A percentile compares a stretch with the other conserved stretches of the same genome.
Evolutionary conservation across 1,140 invertebrate species (phyloP).

Genomic region (Drosophila burlai): DNA sequence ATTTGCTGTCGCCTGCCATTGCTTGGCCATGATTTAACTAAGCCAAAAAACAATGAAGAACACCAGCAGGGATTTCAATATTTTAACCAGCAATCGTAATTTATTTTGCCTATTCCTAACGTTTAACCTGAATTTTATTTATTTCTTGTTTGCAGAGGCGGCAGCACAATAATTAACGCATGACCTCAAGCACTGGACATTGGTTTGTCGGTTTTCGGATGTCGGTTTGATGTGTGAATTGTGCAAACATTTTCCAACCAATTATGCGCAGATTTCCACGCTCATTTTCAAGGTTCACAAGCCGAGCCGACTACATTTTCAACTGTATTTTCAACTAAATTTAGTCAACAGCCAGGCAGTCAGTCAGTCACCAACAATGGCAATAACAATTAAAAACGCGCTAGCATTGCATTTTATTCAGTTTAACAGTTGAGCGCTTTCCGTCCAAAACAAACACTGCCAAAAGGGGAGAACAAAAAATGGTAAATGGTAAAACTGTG

Average conservation of each 20-base stretch:
- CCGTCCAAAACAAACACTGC: constrained; percentile 30
- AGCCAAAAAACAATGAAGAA: constrained; percentile 5
- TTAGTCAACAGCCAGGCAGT: constrained; percentile 30
- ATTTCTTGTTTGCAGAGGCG: constrained; percentile 33
- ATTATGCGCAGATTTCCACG: constrained; percentile 66
- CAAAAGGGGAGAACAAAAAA: constrained; percentile 7
- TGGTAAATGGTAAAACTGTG: constrained; percentile 23
- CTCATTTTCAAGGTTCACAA: constrained; percentile 59
- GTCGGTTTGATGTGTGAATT: constrained; percentile 47
- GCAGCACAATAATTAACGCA: constrained; percentile 52
- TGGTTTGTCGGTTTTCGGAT: constrained; percentile 24
- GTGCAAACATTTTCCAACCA: constrained; percentile 65
- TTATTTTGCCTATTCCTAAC: constrained; percentile 30
- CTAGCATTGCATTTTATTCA: constrained; percentile 62
- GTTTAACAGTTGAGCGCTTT: constrained; percentile 67
- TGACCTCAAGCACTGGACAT: constrained; percentile 33
- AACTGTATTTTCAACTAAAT: constrained; percentile 56
- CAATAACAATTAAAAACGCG: constrained; percentile 65
- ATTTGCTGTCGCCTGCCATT: constrained; percentile 60
- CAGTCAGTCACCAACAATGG: constrained; percentile 32
- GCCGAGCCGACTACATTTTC: constrained; percentile 21
- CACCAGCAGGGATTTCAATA: constrained; percentile 35
- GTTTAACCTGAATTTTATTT: constrained; percentile 55
- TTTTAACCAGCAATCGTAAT: constrained; percentile 34
- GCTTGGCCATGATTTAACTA: constrained; percentile 61